A percentile compares a stretch with the other conserved stretches of the same genome.
Conservation (phyloP, 2,797 vertebrate genomes). For the Muscicapa striata region DNA sequence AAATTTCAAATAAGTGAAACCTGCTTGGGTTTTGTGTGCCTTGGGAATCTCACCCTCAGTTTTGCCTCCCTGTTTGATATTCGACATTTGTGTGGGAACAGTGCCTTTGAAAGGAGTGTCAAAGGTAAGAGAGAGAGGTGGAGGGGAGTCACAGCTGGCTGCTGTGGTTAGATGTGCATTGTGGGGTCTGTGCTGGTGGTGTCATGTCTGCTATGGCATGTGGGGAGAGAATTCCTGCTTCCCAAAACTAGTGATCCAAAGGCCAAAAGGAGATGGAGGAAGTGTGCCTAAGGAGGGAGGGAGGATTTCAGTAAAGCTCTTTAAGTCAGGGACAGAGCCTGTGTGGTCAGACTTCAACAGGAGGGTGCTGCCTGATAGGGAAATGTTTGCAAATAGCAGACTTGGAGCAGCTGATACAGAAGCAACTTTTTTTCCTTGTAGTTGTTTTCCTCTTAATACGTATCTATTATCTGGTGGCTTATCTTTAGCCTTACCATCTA, state of each 20-base stretch:
- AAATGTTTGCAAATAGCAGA: background rate
- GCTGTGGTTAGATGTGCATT: background rate
- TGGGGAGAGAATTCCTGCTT: background rate
- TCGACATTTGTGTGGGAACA: background rate
- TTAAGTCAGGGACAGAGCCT: background rate
- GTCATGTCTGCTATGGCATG: fast-evolving
- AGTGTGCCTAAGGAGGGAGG: background rate
- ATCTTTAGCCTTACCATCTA: background rate
- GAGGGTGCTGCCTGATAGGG: background rate
- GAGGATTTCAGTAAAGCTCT: background rate
- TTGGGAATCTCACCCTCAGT: background rate
- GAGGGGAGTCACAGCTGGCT: background rate
- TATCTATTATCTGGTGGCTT: background rate
- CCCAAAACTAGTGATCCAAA: background rate
- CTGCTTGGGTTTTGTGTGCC: background rate
- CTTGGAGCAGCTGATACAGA: background rate
- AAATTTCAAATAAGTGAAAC: background rate
- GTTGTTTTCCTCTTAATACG: background rate
- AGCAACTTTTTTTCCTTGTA: background rate
- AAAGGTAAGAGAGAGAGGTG: fast-evolving
- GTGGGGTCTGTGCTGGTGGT: too few relatives aligned
- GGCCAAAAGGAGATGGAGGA: slow-evolving; percentile 18
- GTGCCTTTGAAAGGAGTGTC: background rate
- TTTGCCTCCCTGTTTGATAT: background rate
- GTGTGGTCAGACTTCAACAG: fast-evolving